Evolutionary conservation across 2,888 invertebrate species (phyloP).

Genomic region (Esperia sulphurella): DNA sequence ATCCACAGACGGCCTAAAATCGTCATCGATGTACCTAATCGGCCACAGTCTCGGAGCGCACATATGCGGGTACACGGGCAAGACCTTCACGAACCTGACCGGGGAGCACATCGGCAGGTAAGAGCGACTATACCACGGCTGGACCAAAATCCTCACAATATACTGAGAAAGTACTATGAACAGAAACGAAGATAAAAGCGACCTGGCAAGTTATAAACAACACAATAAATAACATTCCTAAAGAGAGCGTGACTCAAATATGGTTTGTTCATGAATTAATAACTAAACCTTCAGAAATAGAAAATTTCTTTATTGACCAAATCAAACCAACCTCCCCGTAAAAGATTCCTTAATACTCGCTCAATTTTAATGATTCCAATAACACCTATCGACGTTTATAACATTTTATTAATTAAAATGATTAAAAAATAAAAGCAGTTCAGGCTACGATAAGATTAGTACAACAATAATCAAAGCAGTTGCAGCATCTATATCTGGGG

Average conservation of each 20-base stretch:
- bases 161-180: no score
- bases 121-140: no score
- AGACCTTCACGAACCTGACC: constrained; percentile 41
- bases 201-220: constrained; percentile 1
- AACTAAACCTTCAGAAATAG: neutral
- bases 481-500: neutral
- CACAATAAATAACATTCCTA: neutral
- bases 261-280: neutral
- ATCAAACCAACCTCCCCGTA: neutral
- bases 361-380: neutral
- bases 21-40: constrained; percentile 50
- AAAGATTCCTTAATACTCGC: neutral
- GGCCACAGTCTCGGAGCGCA: constrained; percentile 69
- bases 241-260: neutral
- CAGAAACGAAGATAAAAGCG: neutral
- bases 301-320: neutral
- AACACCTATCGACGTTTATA: neutral
- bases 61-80: constrained; percentile 57
- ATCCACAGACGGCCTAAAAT: constrained; percentile 51
- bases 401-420: neutral
- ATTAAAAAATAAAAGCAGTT: constrained; percentile 1
- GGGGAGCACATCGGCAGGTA: constrained; percentile 33
- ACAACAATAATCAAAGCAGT: constrained; percentile 1
- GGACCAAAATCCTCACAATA: no score
- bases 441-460: constrained; percentile 3